phyloP scores from a whole-genome alignment of 2,888 invertebrate genomes.

The Philopedon plagiatum region DNA sequence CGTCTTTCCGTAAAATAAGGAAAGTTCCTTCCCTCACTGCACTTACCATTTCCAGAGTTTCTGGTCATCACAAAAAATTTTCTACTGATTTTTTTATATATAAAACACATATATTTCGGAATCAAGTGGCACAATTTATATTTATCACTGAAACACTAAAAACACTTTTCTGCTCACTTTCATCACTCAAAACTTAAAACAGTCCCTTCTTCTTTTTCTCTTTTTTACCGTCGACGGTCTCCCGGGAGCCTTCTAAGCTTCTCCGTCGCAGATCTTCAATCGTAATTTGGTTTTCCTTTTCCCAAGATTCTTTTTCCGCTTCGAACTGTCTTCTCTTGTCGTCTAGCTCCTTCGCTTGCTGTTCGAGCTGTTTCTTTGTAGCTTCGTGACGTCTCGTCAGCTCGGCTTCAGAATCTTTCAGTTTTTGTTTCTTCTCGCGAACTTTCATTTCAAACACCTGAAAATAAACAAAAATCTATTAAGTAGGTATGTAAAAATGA shows the following conservation, averaged over 20 bases:
- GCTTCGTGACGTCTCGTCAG: slow-evolving; percentile 91
- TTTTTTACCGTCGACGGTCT: slow-evolving; percentile 90
- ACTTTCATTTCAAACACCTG: slow-evolving; percentile 97
- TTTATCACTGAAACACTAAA: slow-evolving; percentile 13
- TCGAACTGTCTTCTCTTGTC: slow-evolving; percentile 90
- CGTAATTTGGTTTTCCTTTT: slow-evolving; percentile 89
- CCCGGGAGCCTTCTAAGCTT: slow-evolving; percentile 91
- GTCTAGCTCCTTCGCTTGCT: slow-evolving; percentile 92
- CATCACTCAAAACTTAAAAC: slow-evolving; percentile 74
- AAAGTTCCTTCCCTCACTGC: not conserved
- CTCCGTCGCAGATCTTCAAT: slow-evolving; percentile 90
- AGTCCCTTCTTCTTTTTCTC: slow-evolving; percentile 94
- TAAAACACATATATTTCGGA: slow-evolving; percentile 6
- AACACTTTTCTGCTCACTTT: slow-evolving; percentile 5
- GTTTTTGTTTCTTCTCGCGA: slow-evolving; percentile 93
- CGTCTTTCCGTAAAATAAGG: not conserved
- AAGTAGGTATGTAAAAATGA: not conserved
- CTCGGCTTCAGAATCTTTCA: slow-evolving; percentile 96
- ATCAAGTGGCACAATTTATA: slow-evolving; percentile 15
- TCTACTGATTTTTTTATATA: not conserved
- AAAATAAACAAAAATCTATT: not conserved
- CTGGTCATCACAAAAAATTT: not conserved
- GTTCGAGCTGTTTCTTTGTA: slow-evolving; percentile 78
- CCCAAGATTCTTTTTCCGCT: slow-evolving; percentile 90
- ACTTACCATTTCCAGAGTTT: not conserved